Base-by-base conservation (phyloP, 2,797 vertebrate genomes). In the Onychomys arenicola region DNA sequence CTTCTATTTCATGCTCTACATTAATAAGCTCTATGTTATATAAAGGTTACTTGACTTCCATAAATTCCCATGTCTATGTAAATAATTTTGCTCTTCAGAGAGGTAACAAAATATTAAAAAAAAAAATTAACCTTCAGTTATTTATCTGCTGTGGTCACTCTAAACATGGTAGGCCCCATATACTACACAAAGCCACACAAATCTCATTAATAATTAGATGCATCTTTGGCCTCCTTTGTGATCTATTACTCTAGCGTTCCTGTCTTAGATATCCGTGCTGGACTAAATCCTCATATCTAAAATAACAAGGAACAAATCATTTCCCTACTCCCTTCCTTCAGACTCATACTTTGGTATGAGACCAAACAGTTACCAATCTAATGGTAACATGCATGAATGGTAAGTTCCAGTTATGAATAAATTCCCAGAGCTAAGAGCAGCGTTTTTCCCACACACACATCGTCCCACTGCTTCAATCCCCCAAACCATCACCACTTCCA, bases 81-180 rank as follows among this genome's bases (percentile, higher is more conserved):
- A 92, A 21, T 55, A 14, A 94, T 78, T 90, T 89, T 61, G 40
- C 10, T 94, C 29, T 89, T 87, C 49, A 65, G 55, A 94, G n/a
- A 86, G 46, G 80, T n/a, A 57, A 69, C 59, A 85, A 37, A 86
- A 94, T 82, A 32, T 37, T n/a, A 69, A 89, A 73, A 84, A 91
- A 89, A 73, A 73, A 73, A 78, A 43, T 27, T 55, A 78, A 91
- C 75, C 49, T 93, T 77, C 23, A 87, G 27, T 82, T 49, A 69
- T 77, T 87, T 27, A 78, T n/a, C 57, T 59, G 59, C 19, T 25
- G 2, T 78, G 32, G 46, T 37, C 52, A 69, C 80, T 63, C 85
- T 46, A 16, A 81, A 69, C 52, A 19, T 34, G 61, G 25, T 40
- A 94, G 89, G 21, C 65, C 40, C 25, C 23, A 83, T 16, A 59